phyloP scores from a whole-genome alignment of 2,888 invertebrate genomes.

The Diarsia mendica region DNA sequence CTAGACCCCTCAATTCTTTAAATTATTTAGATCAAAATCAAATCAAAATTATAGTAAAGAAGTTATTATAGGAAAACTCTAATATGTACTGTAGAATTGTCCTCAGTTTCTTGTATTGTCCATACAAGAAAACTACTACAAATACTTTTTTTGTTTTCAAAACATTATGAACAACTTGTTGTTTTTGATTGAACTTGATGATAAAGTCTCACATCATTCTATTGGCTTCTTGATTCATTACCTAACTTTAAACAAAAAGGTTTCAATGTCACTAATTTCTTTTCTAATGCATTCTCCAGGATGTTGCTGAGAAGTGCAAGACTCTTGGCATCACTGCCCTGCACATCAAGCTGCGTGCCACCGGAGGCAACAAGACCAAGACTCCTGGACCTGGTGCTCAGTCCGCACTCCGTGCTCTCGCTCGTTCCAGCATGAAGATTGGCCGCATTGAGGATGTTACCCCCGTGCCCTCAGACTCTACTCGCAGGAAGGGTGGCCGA shows the following conservation, averaged over 20 bases:
- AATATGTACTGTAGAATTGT: not conserved
- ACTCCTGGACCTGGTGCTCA: constrained; percentile 99
- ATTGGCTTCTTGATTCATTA: not conserved
- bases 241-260: not conserved
- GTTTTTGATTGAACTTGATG: not conserved
- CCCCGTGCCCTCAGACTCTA: constrained; percentile 99
- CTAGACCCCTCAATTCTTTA: too few relatives aligned
- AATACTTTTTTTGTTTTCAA: too few relatives aligned
- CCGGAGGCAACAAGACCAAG: constrained; percentile 99
- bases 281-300: constrained; percentile 88
- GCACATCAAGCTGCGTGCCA: constrained; percentile 99
- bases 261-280: not conserved
- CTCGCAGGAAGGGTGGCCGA: constrained; percentile 99
- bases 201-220: not conserved
- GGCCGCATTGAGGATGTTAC: constrained; percentile 99
- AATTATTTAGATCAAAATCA: too few relatives aligned
- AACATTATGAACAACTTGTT: too few relatives aligned
- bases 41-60: not conserved
- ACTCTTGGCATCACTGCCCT: constrained; percentile 98
- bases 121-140: too few relatives aligned
- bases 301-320: constrained; percentile 99
- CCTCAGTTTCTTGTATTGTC: not conserved
- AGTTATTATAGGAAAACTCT: not conserved
- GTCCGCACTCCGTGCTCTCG: constrained; percentile 99
- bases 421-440: constrained; percentile 99